Evolutionary conservation across 2,888 invertebrate species (phyloP).

Genomic region (Tinea semifulvella): DNA sequence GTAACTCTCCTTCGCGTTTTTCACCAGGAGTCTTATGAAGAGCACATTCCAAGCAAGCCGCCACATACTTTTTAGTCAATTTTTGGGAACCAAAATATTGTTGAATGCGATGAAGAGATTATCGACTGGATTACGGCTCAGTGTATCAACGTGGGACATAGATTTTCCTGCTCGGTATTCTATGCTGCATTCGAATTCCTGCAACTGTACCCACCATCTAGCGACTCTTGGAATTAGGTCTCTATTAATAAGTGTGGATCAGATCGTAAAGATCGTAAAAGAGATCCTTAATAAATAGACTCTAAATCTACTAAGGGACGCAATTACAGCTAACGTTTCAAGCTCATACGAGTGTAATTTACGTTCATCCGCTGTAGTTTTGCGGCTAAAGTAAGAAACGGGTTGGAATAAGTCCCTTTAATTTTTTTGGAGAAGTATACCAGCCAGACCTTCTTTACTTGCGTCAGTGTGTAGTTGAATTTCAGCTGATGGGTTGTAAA

Average conservation of each 20-base stretch:
- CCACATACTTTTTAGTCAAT: slow-evolving; percentile 23
- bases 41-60: slow-evolving; percentile 19
- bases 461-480: slow-evolving; percentile 31
- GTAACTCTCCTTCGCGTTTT: slow-evolving; percentile 19
- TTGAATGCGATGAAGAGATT: slow-evolving; percentile 21
- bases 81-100: slow-evolving; percentile 23
- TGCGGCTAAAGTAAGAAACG: slow-evolving; percentile 27
- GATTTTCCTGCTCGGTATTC: slow-evolving; percentile 22
- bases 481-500: slow-evolving; percentile 22
- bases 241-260: slow-evolving; percentile 24
- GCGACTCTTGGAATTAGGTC: slow-evolving; percentile 26
- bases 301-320: slow-evolving; percentile 27
- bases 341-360: slow-evolving; percentile 30
- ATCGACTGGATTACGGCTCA: slow-evolving; percentile 24
- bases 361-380: slow-evolving; percentile 26
- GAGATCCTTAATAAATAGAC: slow-evolving; percentile 26
- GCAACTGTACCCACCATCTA: slow-evolving; percentile 28
- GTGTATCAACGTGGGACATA: slow-evolving; percentile 31
- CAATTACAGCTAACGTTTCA: slow-evolving; percentile 31
- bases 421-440: slow-evolving; percentile 25
- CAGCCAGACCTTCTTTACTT: slow-evolving; percentile 27
- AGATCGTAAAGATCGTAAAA: slow-evolving; percentile 30
- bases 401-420: slow-evolving; percentile 17
- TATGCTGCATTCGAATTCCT: slow-evolving; percentile 27
- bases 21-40: slow-evolving; percentile 22